Base-by-base conservation (phyloP, 2,888 invertebrate species). In the Seira musarum region DNA sequence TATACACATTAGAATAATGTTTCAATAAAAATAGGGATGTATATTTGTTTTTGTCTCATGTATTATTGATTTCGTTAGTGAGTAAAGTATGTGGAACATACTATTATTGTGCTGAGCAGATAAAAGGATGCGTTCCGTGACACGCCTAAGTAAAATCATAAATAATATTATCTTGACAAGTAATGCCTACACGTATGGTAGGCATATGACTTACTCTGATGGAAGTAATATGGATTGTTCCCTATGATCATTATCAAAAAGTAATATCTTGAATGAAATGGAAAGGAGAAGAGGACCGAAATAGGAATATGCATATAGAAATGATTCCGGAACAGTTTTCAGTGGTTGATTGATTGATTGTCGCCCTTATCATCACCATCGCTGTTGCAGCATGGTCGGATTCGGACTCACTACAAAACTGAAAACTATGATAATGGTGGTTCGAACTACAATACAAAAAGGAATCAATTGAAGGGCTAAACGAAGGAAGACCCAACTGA, bases 151-250 rank as follows among this genome's bases (percentile, higher is more conserved):
- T 53, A 3, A 53, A 53, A 53, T 53, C n/a, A n/a, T 53, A 53
- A 53, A 53, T 53, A 30, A 30, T 30, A 30, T 30, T 30, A 30
- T 30, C 30, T 30, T 30, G 2, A 30, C 8, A 30, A 5, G 30
- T 30, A 8, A 30, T 30, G 30, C 30, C 2, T 30, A 30, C n/a
- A n/a, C n/a, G 30, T 30, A 30, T 30, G 8, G 30, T 30, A 30
- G 53, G n/a, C 13, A 17, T 53, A n/a, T 53, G 53, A 53, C 74
- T 74, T 67, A 74, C 74, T 60, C 21, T 60, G 65, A 57, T 77
- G 76, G 76, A 77, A 77, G 76, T 70, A 77, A 63, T 70, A 63
- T 63, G 22, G 17, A 57, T 77, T 77, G 76, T 49, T 77, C 76
- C 76, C 76, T 77, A 77, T 77, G 64, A 65, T 53, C 69, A 77